A percentile compares a stretch with the other conserved stretches of the same genome.
phyloP scores from a whole-genome alignment of 2,113 vertebrate genomes.

The Drymodes brunneopygia region DNA sequence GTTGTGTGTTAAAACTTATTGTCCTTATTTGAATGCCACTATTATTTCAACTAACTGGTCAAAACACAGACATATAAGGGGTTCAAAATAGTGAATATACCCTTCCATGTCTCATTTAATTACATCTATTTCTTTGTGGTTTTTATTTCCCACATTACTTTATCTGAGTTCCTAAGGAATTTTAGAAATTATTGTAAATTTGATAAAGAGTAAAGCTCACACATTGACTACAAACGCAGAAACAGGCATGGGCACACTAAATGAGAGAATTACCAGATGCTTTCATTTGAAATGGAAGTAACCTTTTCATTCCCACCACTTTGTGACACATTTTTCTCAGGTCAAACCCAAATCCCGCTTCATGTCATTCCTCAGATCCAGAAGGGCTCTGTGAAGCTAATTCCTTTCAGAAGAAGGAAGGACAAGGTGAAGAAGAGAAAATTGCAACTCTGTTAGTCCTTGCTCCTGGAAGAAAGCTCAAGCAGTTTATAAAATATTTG shows the following conservation, averaged over 20 bases:
- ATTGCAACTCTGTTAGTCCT: neutral
- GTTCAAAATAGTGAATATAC: neutral
- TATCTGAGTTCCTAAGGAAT: neutral
- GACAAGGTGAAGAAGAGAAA: rapidly evolving
- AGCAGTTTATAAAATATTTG: neutral
- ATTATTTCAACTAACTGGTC: neutral
- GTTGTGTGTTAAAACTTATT: neutral
- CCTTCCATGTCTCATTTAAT: neutral
- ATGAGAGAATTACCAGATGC: neutral
- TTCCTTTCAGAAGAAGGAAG: neutral
- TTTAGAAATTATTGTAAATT: neutral
- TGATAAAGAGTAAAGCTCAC: neutral
- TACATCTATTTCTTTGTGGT: neutral
- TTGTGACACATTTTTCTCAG: neutral
- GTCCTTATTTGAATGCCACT: neutral
- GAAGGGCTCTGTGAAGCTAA: neutral
- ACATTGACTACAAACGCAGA: neutral
- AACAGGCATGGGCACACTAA: rapidly evolving
- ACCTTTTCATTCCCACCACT: neutral
- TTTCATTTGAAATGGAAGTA: neutral
- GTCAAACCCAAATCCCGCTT: rapidly evolving
- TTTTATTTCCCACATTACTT: neutral
- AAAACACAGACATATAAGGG: neutral
- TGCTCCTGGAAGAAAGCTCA: neutral
- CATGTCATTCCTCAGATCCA: neutral